Evolutionary conservation across 2,113 vertebrate species (phyloP).

Genomic region (Psophia crepitans): DNA sequence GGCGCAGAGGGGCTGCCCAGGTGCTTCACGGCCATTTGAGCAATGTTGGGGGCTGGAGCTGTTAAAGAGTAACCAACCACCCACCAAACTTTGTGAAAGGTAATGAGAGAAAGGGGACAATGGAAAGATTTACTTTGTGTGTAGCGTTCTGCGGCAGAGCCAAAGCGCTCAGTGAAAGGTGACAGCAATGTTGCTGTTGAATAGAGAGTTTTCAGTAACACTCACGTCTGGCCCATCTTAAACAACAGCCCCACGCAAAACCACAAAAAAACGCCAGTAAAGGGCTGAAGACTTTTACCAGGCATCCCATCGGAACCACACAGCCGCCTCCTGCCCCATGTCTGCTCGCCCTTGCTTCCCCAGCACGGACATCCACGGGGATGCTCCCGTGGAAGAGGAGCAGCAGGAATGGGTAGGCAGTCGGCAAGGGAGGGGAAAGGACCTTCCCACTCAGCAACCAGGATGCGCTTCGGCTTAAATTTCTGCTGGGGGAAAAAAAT

Average conservation of each 20-base stretch:
- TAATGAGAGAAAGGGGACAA: background rate
- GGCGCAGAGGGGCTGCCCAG: background rate
- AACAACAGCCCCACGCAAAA: background rate
- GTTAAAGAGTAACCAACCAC: conserved; percentile 47
- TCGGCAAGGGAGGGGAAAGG: background rate
- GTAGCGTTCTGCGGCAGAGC: fast-evolving
- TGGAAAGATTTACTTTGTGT: background rate
- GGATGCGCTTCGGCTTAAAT: background rate
- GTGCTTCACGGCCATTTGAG: fast-evolving
- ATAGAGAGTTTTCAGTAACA: background rate
- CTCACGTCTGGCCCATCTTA: background rate
- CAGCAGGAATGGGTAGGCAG: background rate
- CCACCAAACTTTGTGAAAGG: background rate
- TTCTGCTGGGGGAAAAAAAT: background rate
- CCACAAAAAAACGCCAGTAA: background rate
- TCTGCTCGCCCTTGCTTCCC: background rate
- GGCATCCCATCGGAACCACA: background rate
- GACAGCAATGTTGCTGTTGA: fast-evolving
- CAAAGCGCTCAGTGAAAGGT: background rate
- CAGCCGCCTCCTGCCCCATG: fast-evolving
- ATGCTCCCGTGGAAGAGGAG: background rate
- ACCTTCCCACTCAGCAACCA: background rate
- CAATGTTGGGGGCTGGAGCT: background rate
- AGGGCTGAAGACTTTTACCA: background rate
- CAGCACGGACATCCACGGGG: background rate